These are phyloP conservation scores for Girardia tigrina DNA, from an alignment of 2,888 invertebrate genomes.

Conservation along the genomic window DNA sequence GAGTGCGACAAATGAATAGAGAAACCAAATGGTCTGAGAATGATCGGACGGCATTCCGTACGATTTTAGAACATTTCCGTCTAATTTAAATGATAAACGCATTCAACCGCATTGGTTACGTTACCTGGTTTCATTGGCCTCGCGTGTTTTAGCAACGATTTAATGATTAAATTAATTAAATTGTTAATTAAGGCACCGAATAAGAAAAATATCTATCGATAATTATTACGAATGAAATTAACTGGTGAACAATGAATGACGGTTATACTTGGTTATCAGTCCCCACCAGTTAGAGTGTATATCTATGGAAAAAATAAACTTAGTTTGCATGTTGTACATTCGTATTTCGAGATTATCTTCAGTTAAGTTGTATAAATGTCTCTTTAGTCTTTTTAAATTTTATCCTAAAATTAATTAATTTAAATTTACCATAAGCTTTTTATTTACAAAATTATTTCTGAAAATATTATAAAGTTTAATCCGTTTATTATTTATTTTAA, in stretches of 20 bases:
- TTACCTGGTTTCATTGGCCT: not conserved
- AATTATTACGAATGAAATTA: not conserved
- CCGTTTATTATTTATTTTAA: too few species aligned
- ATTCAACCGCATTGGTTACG: conserved; percentile 1
- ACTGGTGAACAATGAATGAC: not conserved
- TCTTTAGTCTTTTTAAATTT: too few species aligned
- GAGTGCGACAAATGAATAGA: conserved; percentile 67
- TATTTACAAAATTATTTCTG: too few species aligned
- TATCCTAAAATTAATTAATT: too few species aligned
- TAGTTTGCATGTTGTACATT: too few species aligned
- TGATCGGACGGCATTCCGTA: conserved; percentile 73
- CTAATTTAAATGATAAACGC: conserved; percentile 39
- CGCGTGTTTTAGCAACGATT: not conserved
- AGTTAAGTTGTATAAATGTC: too few species aligned
- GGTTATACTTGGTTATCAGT: too few species aligned
- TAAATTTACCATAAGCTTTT: too few species aligned
- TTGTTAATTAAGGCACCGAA: not conserved
- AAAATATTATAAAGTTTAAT: too few species aligned
- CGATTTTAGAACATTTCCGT: conserved; percentile 52
- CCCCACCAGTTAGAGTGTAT: too few species aligned
- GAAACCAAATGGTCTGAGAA: conserved; percentile 80
- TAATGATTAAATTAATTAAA: not conserved
- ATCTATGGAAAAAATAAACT: too few species aligned
- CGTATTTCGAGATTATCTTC: too few species aligned
- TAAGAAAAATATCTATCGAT: conserved; percentile 17